These are phyloP conservation scores for Plotosus lineatus DNA, from an alignment of 2,113 vertebrate species.

Conservation along the genomic window DNA sequence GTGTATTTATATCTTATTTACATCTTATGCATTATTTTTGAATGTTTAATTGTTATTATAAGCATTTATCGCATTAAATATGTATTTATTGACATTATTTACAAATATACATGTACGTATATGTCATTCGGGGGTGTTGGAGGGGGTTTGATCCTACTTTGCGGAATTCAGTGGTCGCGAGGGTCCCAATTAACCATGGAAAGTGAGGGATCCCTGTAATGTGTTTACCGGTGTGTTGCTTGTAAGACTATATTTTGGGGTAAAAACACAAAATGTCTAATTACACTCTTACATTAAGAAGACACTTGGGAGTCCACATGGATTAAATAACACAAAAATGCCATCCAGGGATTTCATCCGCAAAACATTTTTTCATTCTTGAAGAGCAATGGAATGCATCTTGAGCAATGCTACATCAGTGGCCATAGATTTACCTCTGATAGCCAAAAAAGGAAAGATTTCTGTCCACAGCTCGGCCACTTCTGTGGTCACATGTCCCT, in stretches of 20 bases:
- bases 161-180: no score
- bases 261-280: background rate
- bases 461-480: background rate
- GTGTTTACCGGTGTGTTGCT: no score
- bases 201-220: no score
- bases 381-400: background rate
- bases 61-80: no score
- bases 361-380: background rate
- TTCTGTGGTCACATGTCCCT: constrained; percentile 18
- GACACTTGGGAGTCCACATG: background rate
- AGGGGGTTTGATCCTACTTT: no score
- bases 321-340: background rate
- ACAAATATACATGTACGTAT: no score
- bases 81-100: no score
- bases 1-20: no score
- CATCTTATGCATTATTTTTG: no score
- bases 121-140: no score
- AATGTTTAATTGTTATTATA: no score
- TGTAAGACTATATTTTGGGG: background rate
- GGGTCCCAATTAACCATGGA: no score
- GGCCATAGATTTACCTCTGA: background rate
- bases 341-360: background rate
- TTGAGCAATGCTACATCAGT: background rate
- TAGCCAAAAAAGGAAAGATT: background rate
- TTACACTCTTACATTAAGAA: background rate